These are phyloP conservation scores for Apamea monoglypha DNA, from an alignment of 2,888 invertebrate genomes.

Conservation along the genomic window DNA sequence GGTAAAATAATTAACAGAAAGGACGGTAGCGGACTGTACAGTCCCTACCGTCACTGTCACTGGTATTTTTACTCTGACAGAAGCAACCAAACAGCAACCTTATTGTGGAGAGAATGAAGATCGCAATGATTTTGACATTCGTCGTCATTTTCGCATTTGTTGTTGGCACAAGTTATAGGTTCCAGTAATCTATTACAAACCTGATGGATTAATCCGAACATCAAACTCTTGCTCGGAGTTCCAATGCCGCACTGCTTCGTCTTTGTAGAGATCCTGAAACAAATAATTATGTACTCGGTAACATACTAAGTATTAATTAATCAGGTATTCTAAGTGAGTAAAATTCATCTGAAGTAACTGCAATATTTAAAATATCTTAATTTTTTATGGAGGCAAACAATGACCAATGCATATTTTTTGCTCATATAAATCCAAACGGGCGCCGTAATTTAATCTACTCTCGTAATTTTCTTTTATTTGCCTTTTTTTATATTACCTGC, in stretches of 20 bases:
- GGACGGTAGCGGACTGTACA: not conserved
- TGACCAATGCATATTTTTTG: not conserved
- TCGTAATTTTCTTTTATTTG: too few species aligned
- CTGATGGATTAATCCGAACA: constrained; percentile 89
- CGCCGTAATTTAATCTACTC: not conserved
- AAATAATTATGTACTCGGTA: not conserved
- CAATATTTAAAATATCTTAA: too few species aligned
- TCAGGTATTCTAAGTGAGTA: not conserved
- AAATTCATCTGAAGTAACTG: not conserved
- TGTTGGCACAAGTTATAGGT: not conserved
- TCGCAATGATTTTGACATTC: too few species aligned
- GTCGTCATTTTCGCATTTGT: not conserved
- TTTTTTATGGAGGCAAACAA: not conserved
- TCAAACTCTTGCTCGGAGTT: constrained; percentile 80
- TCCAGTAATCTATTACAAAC: constrained; percentile 70
- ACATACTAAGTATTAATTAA: not conserved
- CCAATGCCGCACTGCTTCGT: constrained; percentile 75
- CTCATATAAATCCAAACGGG: not conserved
- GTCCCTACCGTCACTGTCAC: too few species aligned
- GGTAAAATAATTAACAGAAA: not conserved
- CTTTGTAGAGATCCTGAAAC: constrained; percentile 87
- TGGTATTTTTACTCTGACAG: too few species aligned
- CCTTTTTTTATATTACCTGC: not conserved
- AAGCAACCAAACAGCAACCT: too few species aligned
- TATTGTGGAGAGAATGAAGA: too few species aligned